These are phyloP conservation scores for Sceloporus undulatus DNA, from an alignment of 2,113 vertebrate species.

Conservation along the genomic window DNA sequence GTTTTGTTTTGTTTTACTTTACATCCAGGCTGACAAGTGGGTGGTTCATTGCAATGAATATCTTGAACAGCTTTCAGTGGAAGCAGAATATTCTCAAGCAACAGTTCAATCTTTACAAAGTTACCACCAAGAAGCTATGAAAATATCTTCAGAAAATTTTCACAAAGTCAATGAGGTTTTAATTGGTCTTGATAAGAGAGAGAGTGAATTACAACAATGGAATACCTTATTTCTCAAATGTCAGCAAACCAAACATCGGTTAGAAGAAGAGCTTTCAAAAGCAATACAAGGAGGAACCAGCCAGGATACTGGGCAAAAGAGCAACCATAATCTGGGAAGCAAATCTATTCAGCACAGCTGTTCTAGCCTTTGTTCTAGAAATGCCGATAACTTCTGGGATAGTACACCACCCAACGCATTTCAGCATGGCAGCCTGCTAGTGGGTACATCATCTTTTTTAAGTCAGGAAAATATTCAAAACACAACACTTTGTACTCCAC, in stretches of 20 bases:
- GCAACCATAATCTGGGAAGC: not conserved
- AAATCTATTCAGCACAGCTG: not conserved
- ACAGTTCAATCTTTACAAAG: constrained; percentile 75
- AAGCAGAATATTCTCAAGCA: constrained; percentile 54
- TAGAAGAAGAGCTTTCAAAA: constrained; percentile 74
- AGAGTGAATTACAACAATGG: constrained; percentile 75
- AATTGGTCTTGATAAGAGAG: constrained; percentile 71
- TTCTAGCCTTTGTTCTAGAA: not conserved
- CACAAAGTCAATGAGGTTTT: constrained; percentile 75
- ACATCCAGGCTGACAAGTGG: constrained; percentile 78
- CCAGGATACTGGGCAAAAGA: not conserved
- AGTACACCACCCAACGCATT: not conserved
- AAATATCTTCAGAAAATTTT: constrained; percentile 82
- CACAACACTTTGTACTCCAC: constrained; percentile 57
- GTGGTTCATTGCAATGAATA: constrained; percentile 78
- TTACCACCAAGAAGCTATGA: constrained; percentile 76
- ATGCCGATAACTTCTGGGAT: not conserved
- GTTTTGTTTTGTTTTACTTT: not conserved
- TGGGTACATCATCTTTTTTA: constrained; percentile 19
- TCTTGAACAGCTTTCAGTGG: constrained; percentile 69
- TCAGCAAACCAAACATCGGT: constrained; percentile 74
- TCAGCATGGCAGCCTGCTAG: not conserved
- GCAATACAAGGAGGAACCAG: not conserved
- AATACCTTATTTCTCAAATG: constrained; percentile 78
- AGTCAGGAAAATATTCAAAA: constrained; percentile 64